Percentiles rank a stretch among this genome's conserved stretches.
These are phyloP conservation scores for Physella acuta DNA, from an alignment of 1,140 invertebrate genomes.

Conservation along the genomic window DNA sequence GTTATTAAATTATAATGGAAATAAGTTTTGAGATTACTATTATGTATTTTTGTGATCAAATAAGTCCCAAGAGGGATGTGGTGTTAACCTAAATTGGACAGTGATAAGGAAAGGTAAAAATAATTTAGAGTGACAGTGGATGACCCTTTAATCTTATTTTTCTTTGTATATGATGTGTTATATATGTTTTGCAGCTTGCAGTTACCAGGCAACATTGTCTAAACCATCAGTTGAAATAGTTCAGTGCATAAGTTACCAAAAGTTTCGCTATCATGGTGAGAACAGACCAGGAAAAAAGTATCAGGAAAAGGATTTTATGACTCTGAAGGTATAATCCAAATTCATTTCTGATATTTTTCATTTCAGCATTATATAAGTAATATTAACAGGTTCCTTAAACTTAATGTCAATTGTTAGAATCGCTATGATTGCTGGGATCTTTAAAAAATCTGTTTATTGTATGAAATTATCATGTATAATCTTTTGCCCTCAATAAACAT, in stretches of 20 bases:
- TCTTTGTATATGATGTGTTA: too few species aligned
- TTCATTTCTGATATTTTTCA: background rate
- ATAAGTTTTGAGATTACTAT: too few species aligned
- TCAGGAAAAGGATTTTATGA: constrained; percentile 32
- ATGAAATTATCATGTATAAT: background rate
- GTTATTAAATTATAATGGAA: too few species aligned
- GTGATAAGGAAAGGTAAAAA: too few species aligned
- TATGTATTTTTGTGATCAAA: too few species aligned
- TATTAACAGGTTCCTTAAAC: background rate
- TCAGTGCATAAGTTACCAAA: constrained; percentile 29
- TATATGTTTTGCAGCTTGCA: too few species aligned
- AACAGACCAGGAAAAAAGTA: constrained; percentile 32
- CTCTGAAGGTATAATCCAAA: constrained; percentile 20
- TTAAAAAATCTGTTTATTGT: background rate
- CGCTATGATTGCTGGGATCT: background rate
- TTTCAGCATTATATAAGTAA: background rate
- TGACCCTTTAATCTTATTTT: too few species aligned
- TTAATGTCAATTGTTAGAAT: background rate
- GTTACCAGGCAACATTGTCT: background rate
- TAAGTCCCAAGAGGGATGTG: too few species aligned
- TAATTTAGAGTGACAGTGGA: too few species aligned
- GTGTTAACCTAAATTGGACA: too few species aligned
- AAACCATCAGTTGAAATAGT: constrained; percentile 27
- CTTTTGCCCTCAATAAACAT: background rate
- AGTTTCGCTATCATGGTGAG: constrained; percentile 31